A percentile compares a stretch with the other conserved stretches of the same genome.
Evolutionary conservation across 1,140 invertebrate species (phyloP).

Genomic region (Cotesia typhae): DNA sequence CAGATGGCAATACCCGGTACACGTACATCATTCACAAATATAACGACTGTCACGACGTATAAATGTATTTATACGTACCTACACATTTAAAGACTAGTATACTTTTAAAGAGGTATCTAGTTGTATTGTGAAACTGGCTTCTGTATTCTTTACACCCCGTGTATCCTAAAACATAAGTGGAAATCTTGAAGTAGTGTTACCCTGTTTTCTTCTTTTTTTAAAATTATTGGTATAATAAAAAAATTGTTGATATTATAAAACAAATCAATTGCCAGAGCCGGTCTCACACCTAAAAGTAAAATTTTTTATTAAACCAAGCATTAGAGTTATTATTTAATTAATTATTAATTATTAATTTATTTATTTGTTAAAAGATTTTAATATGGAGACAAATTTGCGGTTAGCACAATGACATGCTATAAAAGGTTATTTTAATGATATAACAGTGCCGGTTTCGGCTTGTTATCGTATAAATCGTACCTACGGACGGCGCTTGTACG

Average conservation of each 20-base stretch:
- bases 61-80: no score
- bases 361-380: not conserved
- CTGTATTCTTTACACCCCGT: not conserved
- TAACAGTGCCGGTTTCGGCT: slow-evolving; percentile 14
- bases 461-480: slow-evolving; percentile 22
- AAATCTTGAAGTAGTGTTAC: slow-evolving; percentile 47
- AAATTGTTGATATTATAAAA: not conserved
- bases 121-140: slow-evolving; percentile 26
- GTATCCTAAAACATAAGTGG: slow-evolving; percentile 26
- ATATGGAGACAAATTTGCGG: slow-evolving; percentile 2
- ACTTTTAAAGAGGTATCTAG: not conserved
- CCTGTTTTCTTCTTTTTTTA: slow-evolving; percentile 42
- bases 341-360: slow-evolving; percentile 8
- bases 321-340: not conserved
- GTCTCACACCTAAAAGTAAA: slow-evolving; percentile 45
- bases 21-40: slow-evolving; percentile 39
- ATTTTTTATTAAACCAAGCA: not conserved
- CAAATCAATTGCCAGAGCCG: slow-evolving; percentile 49
- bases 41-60: slow-evolving; percentile 28
- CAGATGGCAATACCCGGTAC: slow-evolving; percentile 60
- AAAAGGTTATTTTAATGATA: slow-evolving; percentile 12
- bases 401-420: slow-evolving; percentile 7
- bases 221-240: no score
- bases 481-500: slow-evolving; percentile 28
- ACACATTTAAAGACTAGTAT: not conserved